Base-by-base conservation (phyloP, 2,113 vertebrate species). In the Cercopithecus mona region DNA sequence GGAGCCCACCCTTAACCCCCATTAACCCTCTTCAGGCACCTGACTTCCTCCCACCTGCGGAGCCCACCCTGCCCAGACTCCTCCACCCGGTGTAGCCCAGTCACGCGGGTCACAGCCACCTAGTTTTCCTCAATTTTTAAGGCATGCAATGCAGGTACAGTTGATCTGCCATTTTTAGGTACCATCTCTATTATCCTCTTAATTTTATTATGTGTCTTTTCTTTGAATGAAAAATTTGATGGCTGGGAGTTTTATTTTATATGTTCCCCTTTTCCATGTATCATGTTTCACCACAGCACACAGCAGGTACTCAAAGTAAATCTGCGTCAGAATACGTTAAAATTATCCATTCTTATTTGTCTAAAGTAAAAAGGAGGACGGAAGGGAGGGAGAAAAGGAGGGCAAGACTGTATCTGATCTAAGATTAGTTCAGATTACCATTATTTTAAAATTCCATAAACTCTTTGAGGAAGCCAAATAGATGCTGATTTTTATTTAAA, bases 161-260 rank as follows among this genome's bases (percentile, higher is more conserved):
- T 11, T 38, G 22, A 72, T 70, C 40, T n/a, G 50, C 61, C 13
- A n/a, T 52, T 45, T 30, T 92, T 27, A 50, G 12, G 12, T 70
- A 30, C 7, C n/a, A 16, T 45, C 10, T 64, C 30, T 76, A 8
- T 57, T 92, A 57, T 11, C 55, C 30, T 90, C 6, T 25, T 25
- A 50, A 76, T 85, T 90, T 55, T 75, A 76, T 85, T 85, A 64
- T 75, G 55, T 70, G 57, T 40, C 10, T 30, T 96, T 48, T 73
- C 45, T 68, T 90, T 59, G 50, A 87, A 81, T 43, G 75, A 96
- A 93, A 83, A 64, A 52, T 57, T 93, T 52, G 25, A 81, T 68
- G 40, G 35, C 64, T 4, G 12, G 16, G 38, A 2, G n/a, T 66
- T 79, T 88, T 40, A 45, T 48, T 52, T 59, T 76, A 43, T 27